A percentile compares a stretch with the other conserved stretches of the same genome.
These are phyloP conservation scores for Clunio marinus DNA, from an alignment of 2,888 invertebrate genomes.

Conservation along the genomic window DNA sequence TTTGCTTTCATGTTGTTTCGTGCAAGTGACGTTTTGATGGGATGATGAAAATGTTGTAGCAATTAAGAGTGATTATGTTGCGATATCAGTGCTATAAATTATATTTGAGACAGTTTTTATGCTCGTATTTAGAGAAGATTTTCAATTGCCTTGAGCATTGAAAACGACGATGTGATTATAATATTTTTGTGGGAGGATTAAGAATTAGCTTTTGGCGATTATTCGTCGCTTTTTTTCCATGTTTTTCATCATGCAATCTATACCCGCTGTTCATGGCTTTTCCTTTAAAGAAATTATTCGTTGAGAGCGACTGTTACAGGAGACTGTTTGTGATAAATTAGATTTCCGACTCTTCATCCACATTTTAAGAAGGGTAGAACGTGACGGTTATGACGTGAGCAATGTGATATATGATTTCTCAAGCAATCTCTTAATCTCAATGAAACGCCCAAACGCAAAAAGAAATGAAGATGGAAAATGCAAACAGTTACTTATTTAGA, in stretches of 20 bases:
- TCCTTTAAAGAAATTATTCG: not conserved
- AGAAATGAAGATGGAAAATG: no score
- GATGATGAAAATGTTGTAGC: slow-evolving; percentile 30
- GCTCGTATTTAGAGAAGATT: not conserved
- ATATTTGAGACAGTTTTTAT: slow-evolving; percentile 17
- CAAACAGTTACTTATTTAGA: slow-evolving; percentile 10
- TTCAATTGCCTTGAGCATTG: not conserved
- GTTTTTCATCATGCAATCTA: not conserved
- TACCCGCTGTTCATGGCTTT: not conserved
- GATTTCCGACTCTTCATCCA: not conserved
- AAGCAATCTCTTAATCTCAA: slow-evolving; percentile 30
- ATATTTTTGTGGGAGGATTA: slow-evolving; percentile 27
- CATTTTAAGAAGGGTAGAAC: slow-evolving; percentile 24
- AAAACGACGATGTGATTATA: slow-evolving; percentile 7
- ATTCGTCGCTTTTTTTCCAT: not conserved
- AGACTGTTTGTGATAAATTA: slow-evolving; percentile 27
- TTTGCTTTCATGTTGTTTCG: not conserved
- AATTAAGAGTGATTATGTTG: slow-evolving; percentile 36
- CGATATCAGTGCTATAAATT: slow-evolving; percentile 32
- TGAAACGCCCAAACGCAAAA: not conserved
- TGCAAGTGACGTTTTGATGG: slow-evolving; percentile 4
- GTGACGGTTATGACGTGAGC: slow-evolving; percentile 4
- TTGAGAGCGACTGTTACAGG: no score
- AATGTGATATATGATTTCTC: slow-evolving; percentile 23
- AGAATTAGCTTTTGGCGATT: slow-evolving; percentile 3